Evolutionary conservation across 2,797 vertebrate genomes (phyloP).

Genomic region (Sciaenops ocellatus): DNA sequence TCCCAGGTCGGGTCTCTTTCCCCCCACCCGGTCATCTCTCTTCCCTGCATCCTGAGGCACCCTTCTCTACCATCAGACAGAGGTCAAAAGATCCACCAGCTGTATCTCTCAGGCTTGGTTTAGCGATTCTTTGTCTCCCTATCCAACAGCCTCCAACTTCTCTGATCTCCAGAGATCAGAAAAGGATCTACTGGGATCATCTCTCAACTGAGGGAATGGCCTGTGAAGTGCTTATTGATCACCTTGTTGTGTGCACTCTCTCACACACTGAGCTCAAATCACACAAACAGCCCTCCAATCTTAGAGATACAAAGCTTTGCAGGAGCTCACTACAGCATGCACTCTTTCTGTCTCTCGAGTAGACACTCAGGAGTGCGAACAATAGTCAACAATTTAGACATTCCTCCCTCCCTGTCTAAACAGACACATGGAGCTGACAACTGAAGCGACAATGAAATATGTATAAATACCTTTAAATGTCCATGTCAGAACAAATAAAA

Average conservation of each 20-base stretch:
- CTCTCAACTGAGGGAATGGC: conserved; percentile 68
- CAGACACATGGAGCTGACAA: conserved; percentile 34
- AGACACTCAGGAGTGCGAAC: conserved; percentile 48
- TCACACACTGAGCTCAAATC: conserved; percentile 66
- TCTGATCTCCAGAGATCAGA: conserved; percentile 73
- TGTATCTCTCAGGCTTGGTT: conserved; percentile 52
- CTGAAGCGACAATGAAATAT: conserved; percentile 32
- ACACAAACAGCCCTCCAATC: conserved; percentile 67
- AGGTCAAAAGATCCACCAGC: conserved; percentile 69
- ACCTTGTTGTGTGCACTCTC: conserved; percentile 76
- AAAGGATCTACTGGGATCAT: conserved; percentile 73
- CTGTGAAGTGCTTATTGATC: conserved; percentile 84
- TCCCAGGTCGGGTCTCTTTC: conserved; percentile 21
- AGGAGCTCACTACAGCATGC: conserved; percentile 43
- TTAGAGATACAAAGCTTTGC: conserved; percentile 56
- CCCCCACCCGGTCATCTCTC: conserved; percentile 20
- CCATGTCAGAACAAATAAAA: conserved; percentile 60
- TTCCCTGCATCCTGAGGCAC: conserved; percentile 51
- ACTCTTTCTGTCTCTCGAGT: not conserved
- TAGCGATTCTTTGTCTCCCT: conserved; percentile 64
- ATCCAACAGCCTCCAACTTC: conserved; percentile 46
- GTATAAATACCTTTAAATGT: conserved; percentile 31
- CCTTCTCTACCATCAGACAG: conserved; percentile 66
- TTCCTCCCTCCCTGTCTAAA: conserved; percentile 40
- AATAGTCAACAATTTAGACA: conserved; percentile 57